Conservation (phyloP, 2,888 invertebrate genomes). For the Dusona sp. region DNA sequence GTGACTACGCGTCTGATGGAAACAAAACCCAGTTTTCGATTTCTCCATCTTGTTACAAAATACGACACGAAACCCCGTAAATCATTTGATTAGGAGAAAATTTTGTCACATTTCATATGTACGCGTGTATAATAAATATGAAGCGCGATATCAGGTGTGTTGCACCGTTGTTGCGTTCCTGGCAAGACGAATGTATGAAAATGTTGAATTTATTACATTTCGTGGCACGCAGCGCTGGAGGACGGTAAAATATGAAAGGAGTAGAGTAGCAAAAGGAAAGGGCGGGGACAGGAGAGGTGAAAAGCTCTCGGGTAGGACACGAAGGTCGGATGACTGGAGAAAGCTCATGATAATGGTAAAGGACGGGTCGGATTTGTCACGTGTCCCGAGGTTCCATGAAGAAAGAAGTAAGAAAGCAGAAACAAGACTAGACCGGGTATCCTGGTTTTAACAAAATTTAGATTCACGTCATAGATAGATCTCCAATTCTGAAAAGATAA, state of each 20-base stretch:
- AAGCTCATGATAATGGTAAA: conserved; percentile 5
- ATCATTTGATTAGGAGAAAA: conserved; percentile 21
- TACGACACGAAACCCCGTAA: neutral
- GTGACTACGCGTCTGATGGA: neutral
- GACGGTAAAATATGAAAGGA: conserved; percentile 46
- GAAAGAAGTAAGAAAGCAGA: neutral
- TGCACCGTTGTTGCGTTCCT: conserved; percentile 29
- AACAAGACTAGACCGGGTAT: neutral
- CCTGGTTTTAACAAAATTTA: neutral
- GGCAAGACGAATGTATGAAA: conserved; percentile 61
- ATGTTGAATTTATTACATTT: conserved; percentile 64
- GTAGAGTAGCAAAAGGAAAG: neutral
- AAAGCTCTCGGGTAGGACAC: neutral
- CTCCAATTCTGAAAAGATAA: neutral
- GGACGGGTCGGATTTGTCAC: conserved; percentile 61
- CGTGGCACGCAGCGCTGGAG: conserved; percentile 40
- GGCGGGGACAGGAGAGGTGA: neutral
- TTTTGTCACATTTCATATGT: conserved; percentile 11
- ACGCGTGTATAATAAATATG: neutral
- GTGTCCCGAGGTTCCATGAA: conserved; percentile 37
- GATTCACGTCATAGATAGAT: neutral
- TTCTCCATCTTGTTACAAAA: neutral
- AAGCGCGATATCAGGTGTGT: conserved; percentile 53
- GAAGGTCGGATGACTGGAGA: neutral
- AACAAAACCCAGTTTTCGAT: neutral